Evolutionary conservation across 2,797 vertebrate genomes (phyloP), one percentile per base, ranked within the genome.

Genomic region (Phyllotis vaccarum): DNA sequence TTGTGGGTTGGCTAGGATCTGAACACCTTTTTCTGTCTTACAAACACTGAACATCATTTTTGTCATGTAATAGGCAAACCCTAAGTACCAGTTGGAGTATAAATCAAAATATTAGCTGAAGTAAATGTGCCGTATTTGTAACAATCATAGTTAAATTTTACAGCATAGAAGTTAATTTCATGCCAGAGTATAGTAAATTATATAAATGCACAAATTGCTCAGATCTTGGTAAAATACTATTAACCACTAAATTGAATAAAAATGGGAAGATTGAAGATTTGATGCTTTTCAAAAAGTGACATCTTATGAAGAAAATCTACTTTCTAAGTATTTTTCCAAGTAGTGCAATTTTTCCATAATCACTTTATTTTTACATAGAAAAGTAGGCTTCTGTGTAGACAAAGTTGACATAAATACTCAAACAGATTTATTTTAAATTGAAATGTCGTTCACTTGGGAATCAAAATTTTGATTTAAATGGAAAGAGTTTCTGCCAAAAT

Each of bases 401-500:
- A 95, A 94, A 91, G 29, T 91, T 96, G 81, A 96, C 72, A 91
- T 87, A 95, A 96, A 91, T 82, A 96, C 52, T 94, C 22, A 93
- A 79, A 91, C 64, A 91, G 40, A 91, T 92, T 94, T 95, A 5
- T 82, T 93, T 96, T 60, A 90, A 95, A 92, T 43, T 89, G 68
- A 96, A 96, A 93, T 94, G 79, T 93, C 86, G 92, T 94, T 97
- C 89, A 86, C 49, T 76, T 86, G 46, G 4, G 43, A 94, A 86
- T 93, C 60, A 93, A 95, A 93, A 88, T 90, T 85, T 85, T 96
- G 79, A 89, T 82, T 64, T 60, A 66, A 75, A 85, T n/a, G 16
- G 64, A 3, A 94, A 90, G 14, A 60, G 0, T 89, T 95, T 91
- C 75, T 94, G 66, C 60, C 89, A 91, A 76, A 90, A 82, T 81